Evolutionary conservation across 2,797 vertebrate genomes (phyloP).

Genomic region (Australoheros facetus): DNA sequence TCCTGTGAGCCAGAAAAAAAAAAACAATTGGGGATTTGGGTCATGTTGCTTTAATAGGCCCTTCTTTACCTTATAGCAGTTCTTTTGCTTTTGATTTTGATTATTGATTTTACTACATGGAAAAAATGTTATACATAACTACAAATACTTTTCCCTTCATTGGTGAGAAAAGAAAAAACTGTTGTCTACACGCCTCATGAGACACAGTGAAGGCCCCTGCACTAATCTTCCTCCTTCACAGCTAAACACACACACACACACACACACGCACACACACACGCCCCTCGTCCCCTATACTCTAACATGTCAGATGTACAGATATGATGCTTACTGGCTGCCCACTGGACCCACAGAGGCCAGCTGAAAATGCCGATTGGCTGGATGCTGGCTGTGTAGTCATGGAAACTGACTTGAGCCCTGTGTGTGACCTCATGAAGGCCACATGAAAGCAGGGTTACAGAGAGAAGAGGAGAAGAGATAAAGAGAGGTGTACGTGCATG

Average conservation of each 20-base stretch:
- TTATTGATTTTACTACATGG: neutral
- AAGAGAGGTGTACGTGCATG: neutral
- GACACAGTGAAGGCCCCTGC: conserved; percentile 8
- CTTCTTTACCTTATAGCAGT: neutral
- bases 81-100: neutral
- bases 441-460: conserved; percentile 52
- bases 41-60: neutral
- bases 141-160: too few species aligned
- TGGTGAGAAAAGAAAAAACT: neutral
- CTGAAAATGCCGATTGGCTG: conserved; percentile 62
- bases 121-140: neutral
- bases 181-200: neutral
- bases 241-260: neutral
- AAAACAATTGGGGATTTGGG: neutral
- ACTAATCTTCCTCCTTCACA: neutral
- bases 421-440: conserved; percentile 65
- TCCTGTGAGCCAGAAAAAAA: neutral
- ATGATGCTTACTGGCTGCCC: conserved; percentile 60
- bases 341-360: conserved; percentile 50
- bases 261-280: neutral
- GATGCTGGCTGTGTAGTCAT: conserved; percentile 71
- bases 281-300: neutral
- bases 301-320: conserved; percentile 58
- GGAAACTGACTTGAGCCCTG: conserved; percentile 72
- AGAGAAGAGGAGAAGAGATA: neutral